Evolutionary conservation across 2,113 vertebrate species (phyloP).

Genomic region (Silurus meridionalis): DNA sequence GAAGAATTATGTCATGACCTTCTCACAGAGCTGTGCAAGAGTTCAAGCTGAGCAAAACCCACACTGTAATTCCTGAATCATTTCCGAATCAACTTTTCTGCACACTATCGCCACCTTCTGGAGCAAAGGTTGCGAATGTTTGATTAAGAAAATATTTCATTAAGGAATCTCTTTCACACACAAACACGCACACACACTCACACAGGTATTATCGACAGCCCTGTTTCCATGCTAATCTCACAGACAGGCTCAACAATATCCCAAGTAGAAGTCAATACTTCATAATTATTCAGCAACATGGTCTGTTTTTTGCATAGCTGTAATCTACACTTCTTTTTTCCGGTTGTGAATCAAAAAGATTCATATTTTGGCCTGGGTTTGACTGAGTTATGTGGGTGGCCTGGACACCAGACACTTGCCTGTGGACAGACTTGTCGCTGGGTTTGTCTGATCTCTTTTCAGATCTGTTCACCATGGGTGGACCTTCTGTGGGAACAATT

Average conservation of each 20-base stretch:
- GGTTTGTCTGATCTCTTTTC: conserved; percentile 1
- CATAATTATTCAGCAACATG: neutral
- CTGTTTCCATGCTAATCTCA: neutral
- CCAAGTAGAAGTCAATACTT: neutral
- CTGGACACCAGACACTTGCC: neutral
- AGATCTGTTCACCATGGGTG: conserved; percentile 22
- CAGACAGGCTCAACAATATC: neutral
- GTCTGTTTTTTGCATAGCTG: neutral
- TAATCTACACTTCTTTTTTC: neutral
- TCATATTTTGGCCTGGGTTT: neutral
- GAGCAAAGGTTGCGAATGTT: neutral
- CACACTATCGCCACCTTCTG: neutral
- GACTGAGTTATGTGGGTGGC: neutral
- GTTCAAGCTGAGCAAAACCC: neutral
- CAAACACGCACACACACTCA: no score
- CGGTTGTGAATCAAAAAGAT: neutral
- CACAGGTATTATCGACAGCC: neutral
- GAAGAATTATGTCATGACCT: neutral
- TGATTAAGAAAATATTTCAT: neutral
- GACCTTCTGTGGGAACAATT: neutral
- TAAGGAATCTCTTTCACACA: no score
- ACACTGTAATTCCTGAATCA: neutral
- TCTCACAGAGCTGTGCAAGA: neutral
- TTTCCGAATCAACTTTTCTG: neutral
- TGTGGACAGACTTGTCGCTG: neutral